phyloP scores from a whole-genome alignment of 2,113 vertebrate species.

The Ursus arctos region DNA sequence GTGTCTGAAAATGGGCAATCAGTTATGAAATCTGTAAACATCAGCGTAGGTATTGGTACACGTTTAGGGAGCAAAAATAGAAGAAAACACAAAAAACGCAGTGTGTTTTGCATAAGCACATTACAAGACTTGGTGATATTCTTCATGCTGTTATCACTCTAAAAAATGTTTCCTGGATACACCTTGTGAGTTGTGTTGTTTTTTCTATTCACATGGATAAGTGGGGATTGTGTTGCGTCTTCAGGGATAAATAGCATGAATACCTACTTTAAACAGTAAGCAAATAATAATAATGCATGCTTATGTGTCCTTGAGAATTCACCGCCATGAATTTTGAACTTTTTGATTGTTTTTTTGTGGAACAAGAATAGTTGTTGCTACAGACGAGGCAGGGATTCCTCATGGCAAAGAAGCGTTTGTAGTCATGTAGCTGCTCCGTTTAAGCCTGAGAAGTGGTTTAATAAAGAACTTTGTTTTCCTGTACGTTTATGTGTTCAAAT shows the following conservation, averaged over 20 bases:
- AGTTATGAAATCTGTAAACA: neutral
- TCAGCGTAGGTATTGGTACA: neutral
- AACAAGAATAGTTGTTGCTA: slow-evolving; percentile 80
- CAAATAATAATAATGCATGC: slow-evolving; percentile 82
- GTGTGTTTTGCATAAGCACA: neutral
- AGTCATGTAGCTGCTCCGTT: slow-evolving; percentile 64
- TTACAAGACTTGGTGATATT: slow-evolving; percentile 13
- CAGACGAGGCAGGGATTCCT: slow-evolving; percentile 73
- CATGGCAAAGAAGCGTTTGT: slow-evolving; percentile 78
- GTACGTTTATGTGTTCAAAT: slow-evolving; percentile 33
- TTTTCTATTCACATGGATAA: slow-evolving; percentile 73
- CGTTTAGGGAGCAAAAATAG: neutral
- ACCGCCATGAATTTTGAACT: slow-evolving; percentile 85
- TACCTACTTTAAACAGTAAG: slow-evolving; percentile 62
- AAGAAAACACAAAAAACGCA: neutral
- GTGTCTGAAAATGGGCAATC: neutral
- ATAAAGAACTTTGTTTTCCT: slow-evolving; percentile 44
- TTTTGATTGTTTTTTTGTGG: slow-evolving; percentile 79
- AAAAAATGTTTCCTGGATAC: slow-evolving; percentile 66
- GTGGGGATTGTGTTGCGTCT: slow-evolving; percentile 86
- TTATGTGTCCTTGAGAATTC: slow-evolving; percentile 81
- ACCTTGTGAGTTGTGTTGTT: slow-evolving; percentile 74
- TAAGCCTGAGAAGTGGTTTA: slow-evolving; percentile 64
- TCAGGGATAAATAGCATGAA: slow-evolving; percentile 84
- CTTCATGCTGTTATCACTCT: slow-evolving; percentile 25